Evolutionary conservation across 2,888 invertebrate species (phyloP), one percentile per base, ranked within the genome.

Genomic region (Dolichopus griseipennis): DNA sequence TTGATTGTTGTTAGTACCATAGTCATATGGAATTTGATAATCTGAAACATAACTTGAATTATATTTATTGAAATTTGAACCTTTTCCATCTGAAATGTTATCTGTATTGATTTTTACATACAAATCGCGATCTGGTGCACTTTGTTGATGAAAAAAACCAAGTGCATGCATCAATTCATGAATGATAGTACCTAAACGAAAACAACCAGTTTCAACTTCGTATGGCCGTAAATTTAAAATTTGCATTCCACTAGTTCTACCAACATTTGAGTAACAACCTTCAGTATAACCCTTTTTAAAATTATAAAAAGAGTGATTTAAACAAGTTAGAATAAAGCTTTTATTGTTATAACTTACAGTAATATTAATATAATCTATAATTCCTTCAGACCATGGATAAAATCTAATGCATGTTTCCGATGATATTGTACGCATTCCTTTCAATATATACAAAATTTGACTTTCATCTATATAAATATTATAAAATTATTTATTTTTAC

Each of bases 71-170:
- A 91, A 91, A 79, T 91, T 91, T 67, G 81, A 82, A 74, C 86
- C 84, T 15, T 85, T 82, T 1, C 88, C 90, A 86, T 76, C 69
- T 77, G 78, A 15, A 22, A 78, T 74, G 61, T 78, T 77, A 64
- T 76, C 75, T 12, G 66, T 22, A 3, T 83, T 80, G 27, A 92
- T 84, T 0, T 75, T 78, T 0, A 89, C 88, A 73, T 83, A 88
- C 63, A 87, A 83, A 75, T 91, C 91, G 0, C 91, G 82, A 74
- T 91, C 89, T 1, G 83, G 84, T 0, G 90, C 84, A 74, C 88
- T 90, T 78, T 92, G 92, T 74, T 91, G 90, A 76, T 92, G 92
- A 77, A 88, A 83, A 78, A 92, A 91, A 0, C 91, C 91, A 12
- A 88, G 73, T 0, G 88, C 88, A 75, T 92, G 92, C 77, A 91